phyloP scores from a whole-genome alignment of 1,140 invertebrate species.

The Drosophila carrolli region DNA sequence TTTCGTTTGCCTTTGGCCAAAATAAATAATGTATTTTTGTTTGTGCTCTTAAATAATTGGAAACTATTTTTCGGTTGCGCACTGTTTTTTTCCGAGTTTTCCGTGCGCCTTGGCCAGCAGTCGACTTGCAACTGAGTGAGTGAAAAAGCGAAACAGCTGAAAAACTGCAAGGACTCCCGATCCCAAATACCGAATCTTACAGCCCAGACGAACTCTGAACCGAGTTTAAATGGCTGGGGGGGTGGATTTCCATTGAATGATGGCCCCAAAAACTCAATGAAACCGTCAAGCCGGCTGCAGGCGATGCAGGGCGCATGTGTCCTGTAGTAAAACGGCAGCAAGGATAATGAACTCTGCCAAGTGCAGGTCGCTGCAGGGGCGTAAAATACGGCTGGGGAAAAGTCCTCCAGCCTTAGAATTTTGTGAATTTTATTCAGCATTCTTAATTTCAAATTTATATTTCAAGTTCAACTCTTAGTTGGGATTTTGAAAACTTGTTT shows the following conservation, averaged over 20 bases:
- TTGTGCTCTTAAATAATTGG: slow-evolving; percentile 40
- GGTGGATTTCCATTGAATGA: slow-evolving; percentile 59
- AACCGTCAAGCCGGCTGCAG: slow-evolving; percentile 39
- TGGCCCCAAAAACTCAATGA: slow-evolving; percentile 60
- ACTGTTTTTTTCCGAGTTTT: slow-evolving; percentile 59
- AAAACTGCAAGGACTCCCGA: slow-evolving; percentile 63
- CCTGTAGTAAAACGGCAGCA: slow-evolving; percentile 44
- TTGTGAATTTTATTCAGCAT: background rate
- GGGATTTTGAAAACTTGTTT: background rate
- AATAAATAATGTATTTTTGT: slow-evolving; percentile 7
- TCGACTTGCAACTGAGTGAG: slow-evolving; percentile 72
- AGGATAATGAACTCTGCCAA: slow-evolving; percentile 50
- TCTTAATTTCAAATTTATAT: background rate
- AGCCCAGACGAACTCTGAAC: slow-evolving; percentile 50
- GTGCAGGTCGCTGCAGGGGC: background rate
- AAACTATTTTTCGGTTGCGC: slow-evolving; percentile 13
- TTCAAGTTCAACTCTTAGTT: background rate
- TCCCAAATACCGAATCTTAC: slow-evolving; percentile 25
- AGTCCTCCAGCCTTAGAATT: background rate
- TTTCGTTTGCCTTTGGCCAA: slow-evolving; percentile 4
- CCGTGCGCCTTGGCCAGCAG: slow-evolving; percentile 66
- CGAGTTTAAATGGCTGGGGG: background rate
- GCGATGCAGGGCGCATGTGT: slow-evolving; percentile 45
- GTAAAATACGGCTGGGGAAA: background rate
- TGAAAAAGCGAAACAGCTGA: slow-evolving; percentile 36